Evolutionary conservation across 2,797 vertebrate species (phyloP).

Genomic region (Sarcoramphus papa): DNA sequence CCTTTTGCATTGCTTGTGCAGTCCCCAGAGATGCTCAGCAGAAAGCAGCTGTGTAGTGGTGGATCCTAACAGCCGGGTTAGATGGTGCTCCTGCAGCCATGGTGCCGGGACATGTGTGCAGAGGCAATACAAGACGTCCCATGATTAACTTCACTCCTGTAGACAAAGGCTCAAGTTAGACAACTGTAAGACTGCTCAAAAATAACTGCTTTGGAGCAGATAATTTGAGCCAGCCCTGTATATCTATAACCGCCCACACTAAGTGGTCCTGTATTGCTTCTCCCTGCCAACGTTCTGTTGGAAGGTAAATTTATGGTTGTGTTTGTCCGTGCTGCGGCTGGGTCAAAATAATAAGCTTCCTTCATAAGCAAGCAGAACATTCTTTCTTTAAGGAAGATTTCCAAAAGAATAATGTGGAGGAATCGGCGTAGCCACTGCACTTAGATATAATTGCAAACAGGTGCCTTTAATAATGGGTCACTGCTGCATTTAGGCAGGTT

Average conservation of each 20-base stretch:
- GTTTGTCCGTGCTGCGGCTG: neutral
- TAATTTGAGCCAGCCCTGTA: neutral
- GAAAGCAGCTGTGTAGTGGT: neutral
- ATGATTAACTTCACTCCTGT: neutral
- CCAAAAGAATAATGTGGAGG: neutral
- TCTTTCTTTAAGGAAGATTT: neutral
- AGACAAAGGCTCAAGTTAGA: neutral
- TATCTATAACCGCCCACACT: neutral
- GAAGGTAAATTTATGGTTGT: neutral
- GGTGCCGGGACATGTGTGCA: neutral
- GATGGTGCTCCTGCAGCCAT: neutral
- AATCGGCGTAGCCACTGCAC: neutral
- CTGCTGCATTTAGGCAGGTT: neutral
- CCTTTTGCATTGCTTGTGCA: neutral
- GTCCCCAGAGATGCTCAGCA: neutral
- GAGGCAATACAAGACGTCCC: neutral
- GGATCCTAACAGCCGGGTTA: no score
- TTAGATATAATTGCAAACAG: neutral
- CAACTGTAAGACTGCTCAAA: neutral
- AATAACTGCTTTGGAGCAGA: neutral
- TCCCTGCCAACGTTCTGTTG: neutral
- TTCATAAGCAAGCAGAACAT: neutral
- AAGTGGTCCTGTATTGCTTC: neutral
- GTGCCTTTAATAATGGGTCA: neutral
- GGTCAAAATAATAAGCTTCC: neutral